Base-by-base conservation (phyloP, 2,113 vertebrate species). In the Pomatorhinus ruficollis region DNA sequence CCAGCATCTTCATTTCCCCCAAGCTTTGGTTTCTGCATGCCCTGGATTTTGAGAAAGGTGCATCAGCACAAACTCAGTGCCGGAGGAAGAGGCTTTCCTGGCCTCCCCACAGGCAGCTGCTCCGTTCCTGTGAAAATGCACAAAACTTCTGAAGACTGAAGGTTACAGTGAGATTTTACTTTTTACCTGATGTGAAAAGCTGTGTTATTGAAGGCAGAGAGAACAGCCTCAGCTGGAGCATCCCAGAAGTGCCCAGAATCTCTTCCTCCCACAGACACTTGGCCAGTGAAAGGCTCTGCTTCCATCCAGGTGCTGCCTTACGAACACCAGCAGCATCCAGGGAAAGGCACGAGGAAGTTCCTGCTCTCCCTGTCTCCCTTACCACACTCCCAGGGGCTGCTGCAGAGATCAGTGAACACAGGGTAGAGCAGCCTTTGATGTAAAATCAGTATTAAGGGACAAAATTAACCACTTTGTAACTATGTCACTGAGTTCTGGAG, bases 101-200 rank as follows among this genome's bases (percentile, higher is more conserved):
- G 12, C 12, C 16, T 42, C 19, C 47, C 37, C 44, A 39, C 9
- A 33, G 53, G 39, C 23, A 23, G 50, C 42, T 42, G 37, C 61
- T 83, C 85, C 1, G 0, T 3, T 39, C 52, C 44, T 30, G 44
- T 0, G 0, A 14, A 76, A 59, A 30, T 0, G 50, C 47, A 56
- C 30, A 35, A 15, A 78, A 35, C 18, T 10, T 23, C 50, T 23
- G 4, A 22, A 35, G 27, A 11, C 11, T 40, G 40, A 35, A 35
- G 5, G 6, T 23, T 49, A 27, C 31, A 47, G 74, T 0, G 4
- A 57, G 23, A n/a, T 15, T 37, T 1, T 2, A 1, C 4, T 59
- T 33, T 27, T 28, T 1, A 20, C 74, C 50, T n/a, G 28, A 45
- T 20, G 4, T 4, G 30, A 39, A 60, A 81, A 60, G 33, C 5